Evolutionary conservation across 2,888 invertebrate species (phyloP), one percentile per base, ranked within the genome.

Genomic region (Andrena bicolor): DNA sequence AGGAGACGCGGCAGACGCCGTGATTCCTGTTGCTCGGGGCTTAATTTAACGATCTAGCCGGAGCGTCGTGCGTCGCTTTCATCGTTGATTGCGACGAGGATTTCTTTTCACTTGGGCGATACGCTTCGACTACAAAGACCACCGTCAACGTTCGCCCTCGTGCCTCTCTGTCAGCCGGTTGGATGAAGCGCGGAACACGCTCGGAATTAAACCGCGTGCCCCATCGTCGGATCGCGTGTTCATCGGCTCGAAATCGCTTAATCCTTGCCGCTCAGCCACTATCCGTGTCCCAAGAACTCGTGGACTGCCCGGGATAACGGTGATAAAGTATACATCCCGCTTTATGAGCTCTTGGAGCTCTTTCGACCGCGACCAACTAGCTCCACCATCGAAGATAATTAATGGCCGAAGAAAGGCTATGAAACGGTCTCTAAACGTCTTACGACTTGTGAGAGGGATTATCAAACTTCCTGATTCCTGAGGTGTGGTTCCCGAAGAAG

Each of bases 71-170:
- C 41, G n/a, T 61, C n/a, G 58, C 35, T 76, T 76, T 76, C 70
- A 63, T 76, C 68, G 53, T n/a, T 79, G 76, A 82, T 85, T 71
- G 82, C 68, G 58, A 74, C 77, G 56, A 53, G 56, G n/a, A 48
- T 71, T 66, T 66, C 69, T 61, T 82, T 69, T 78, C 74, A 60
- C 20, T 32, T 69, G 68, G 56, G 76, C 72, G 72, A 83, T 51
- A 64, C 63, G 41, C 58, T 56, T 63, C 72, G 26, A n/a, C 48
- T 30, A n/a, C 32, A 60, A 66, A 60, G 60, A 32, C 20, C 13
- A 56, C 56, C 56, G 56, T 56, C 56, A 56, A 53, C 23, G 30
- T 10, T 6, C 28, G 6, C 30, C 53, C 30, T 13, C 66, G 60
- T 77, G 77, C 60, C 26, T 23, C 23, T 61, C 16, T 16, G 8